Evolutionary conservation across 2,888 invertebrate genomes (phyloP).

Genomic region (Spodoptera exigua): DNA sequence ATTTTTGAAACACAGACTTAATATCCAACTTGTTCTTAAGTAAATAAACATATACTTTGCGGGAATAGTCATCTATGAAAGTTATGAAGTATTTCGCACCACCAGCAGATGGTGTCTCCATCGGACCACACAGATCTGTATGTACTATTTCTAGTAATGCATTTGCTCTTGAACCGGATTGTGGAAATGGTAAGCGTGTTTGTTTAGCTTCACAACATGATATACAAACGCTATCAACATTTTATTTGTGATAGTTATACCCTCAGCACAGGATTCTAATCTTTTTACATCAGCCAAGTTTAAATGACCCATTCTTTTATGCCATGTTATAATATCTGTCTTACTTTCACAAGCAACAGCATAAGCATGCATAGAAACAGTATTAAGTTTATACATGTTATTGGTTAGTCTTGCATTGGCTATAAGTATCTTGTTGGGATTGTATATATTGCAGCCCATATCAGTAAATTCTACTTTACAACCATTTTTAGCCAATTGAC

Average conservation of each 20-base stretch:
- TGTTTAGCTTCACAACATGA: slow-evolving; percentile 4
- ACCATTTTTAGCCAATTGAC: slow-evolving; percentile 17
- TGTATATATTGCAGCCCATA: slow-evolving; percentile 12
- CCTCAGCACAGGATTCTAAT: no score
- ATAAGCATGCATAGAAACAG: no score
- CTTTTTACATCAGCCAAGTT: background rate
- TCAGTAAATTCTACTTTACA: slow-evolving; percentile 17
- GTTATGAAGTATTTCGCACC: no score
- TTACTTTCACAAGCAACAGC: no score
- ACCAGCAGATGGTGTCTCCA: no score
- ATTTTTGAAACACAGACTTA: background rate
- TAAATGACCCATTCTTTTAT: background rate
- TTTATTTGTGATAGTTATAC: no score
- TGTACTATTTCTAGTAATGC: slow-evolving; percentile 1
- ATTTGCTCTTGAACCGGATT: background rate
- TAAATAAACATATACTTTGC: no score
- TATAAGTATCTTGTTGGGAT: background rate
- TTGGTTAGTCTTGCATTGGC: background rate
- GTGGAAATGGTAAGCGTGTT: slow-evolving; percentile 1
- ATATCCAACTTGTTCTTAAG: slow-evolving; percentile 10
- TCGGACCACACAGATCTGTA: no score
- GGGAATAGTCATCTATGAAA: background rate
- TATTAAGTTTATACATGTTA: background rate
- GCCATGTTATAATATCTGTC: no score
- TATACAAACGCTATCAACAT: no score